Percentiles rank a stretch among this genome's conserved stretches.
These are phyloP conservation scores for Drosophila diplacantha DNA, from an alignment of 2,888 invertebrate species.

Conservation along the genomic window DNA sequence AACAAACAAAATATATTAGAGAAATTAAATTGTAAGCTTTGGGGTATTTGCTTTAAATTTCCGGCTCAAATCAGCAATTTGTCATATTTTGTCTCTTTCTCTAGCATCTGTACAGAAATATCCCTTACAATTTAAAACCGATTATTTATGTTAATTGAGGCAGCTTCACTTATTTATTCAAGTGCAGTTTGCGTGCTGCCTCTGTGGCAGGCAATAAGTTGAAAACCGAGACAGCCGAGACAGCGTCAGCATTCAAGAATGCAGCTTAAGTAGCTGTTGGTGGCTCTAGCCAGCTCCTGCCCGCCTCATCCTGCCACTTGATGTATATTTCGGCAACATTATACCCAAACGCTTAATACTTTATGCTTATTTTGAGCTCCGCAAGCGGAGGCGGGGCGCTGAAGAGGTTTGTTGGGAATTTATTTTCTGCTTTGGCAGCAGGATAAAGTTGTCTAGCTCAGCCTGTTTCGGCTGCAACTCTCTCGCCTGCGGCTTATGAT, in stretches of 20 bases:
- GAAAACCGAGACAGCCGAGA: conserved; percentile 37
- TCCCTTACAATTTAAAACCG: background rate
- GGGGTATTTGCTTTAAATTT: background rate
- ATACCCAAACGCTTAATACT: conserved; percentile 61
- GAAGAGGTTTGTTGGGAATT: conserved; percentile 34
- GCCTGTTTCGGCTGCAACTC: conserved; percentile 22
- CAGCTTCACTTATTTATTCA: conserved; percentile 6
- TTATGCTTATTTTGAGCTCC: conserved; percentile 62
- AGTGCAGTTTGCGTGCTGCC: conserved; percentile 33
- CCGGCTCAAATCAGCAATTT: too few species aligned
- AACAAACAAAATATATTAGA: background rate
- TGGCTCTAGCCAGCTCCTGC: conserved; percentile 28
- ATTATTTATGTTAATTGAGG: conserved; percentile 1
- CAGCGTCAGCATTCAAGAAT: conserved; percentile 38
- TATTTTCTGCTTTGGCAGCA: conserved; percentile 52
- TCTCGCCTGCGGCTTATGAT: conserved; percentile 45
- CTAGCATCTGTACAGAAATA: too few species aligned
- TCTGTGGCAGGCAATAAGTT: conserved; percentile 55
- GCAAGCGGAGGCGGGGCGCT: conserved; percentile 26
- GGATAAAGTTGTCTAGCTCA: conserved; percentile 54
- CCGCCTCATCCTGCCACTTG: conserved; percentile 43
- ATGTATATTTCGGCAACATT: conserved; percentile 65
- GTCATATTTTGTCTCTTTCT: too few species aligned
- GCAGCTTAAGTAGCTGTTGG: conserved; percentile 60
- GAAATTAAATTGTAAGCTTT: background rate